Percentiles rank a stretch among this genome's conserved stretches.
These are phyloP conservation scores for Pluvialis apricaria DNA, from an alignment of 2,113 vertebrate genomes.

Conservation along the genomic window DNA sequence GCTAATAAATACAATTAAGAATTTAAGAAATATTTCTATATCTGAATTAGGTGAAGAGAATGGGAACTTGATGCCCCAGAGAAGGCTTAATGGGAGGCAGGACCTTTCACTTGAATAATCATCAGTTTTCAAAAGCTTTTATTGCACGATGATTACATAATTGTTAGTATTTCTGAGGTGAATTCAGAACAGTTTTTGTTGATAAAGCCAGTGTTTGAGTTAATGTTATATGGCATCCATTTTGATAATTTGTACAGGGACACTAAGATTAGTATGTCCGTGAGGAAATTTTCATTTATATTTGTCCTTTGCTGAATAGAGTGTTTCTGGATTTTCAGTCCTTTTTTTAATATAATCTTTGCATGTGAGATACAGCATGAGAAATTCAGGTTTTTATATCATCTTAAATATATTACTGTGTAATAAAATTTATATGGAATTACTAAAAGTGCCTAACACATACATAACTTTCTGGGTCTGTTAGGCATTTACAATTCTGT, in stretches of 20 bases:
- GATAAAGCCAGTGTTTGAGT: background rate
- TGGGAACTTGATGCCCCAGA: background rate
- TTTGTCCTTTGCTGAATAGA: background rate
- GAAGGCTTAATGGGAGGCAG: background rate
- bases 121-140: background rate
- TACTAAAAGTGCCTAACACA: background rate
- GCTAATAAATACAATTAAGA: background rate
- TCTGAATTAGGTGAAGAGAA: background rate
- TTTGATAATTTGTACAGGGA: background rate
- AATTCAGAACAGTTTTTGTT: background rate
- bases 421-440: conserved; percentile 17
- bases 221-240: background rate
- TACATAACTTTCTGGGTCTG: background rate
- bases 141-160: background rate
- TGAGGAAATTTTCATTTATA: background rate
- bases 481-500: background rate
- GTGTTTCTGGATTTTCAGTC: background rate
- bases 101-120: background rate
- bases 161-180: background rate
- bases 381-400: background rate
- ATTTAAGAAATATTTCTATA: background rate
- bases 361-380: background rate
- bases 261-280: background rate
- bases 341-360: background rate
- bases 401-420: background rate